phyloP scores from a whole-genome alignment of 2,888 invertebrate genomes.

The Coenonympha arcania region DNA sequence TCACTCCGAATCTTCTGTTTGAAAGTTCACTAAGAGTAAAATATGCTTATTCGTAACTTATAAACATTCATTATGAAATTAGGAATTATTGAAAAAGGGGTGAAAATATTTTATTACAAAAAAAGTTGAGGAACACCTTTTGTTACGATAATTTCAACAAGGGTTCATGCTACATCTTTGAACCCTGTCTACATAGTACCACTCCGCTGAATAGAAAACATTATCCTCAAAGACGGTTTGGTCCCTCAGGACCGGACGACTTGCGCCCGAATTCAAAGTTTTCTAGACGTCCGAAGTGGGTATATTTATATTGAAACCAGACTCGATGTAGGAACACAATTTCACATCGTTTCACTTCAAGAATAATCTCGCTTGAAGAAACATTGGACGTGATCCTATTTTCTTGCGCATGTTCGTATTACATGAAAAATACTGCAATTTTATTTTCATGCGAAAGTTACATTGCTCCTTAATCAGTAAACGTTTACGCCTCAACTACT shows the following conservation, averaged over 20 bases:
- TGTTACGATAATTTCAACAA: neutral
- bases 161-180: neutral
- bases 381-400: slow-evolving; percentile 1
- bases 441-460: too few relatives aligned
- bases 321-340: neutral
- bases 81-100: neutral
- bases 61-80: too few relatives aligned
- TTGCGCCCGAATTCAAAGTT: neutral
- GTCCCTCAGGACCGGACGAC: neutral
- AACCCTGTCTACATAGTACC: neutral
- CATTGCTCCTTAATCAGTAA: too few relatives aligned
- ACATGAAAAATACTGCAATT: too few relatives aligned
- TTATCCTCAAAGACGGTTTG: neutral
- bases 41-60: too few relatives aligned
- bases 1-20: too few relatives aligned
- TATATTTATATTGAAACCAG: neutral
- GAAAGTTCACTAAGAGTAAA: too few relatives aligned
- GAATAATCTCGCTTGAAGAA: neutral
- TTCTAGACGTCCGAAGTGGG: neutral
- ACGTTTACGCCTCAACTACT: too few relatives aligned
- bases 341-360: neutral
- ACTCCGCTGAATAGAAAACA: neutral
- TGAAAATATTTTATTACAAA: neutral
- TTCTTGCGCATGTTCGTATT: neutral
- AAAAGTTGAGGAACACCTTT: neutral